Conservation (phyloP, 2,888 invertebrate genomes). For the Tenodera sinensis region DNA sequence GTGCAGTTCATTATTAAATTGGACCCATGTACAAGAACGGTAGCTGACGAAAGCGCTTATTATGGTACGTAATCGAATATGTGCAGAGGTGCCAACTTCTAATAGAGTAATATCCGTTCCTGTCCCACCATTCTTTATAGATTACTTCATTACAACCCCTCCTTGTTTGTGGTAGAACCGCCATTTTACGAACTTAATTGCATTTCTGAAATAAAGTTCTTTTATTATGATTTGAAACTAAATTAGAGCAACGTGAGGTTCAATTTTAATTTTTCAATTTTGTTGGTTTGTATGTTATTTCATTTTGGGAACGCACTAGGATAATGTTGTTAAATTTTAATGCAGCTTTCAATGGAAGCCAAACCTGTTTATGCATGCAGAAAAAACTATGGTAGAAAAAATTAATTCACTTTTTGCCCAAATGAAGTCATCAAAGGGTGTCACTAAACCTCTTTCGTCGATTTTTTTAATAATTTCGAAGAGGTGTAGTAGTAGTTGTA, state of each 20-base stretch:
- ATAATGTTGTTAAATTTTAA: not conserved
- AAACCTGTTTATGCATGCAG: too few species aligned
- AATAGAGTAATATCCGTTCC: not conserved
- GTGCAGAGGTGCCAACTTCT: not conserved
- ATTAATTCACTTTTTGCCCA: too few species aligned
- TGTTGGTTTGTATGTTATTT: not conserved
- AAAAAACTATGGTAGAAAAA: too few species aligned
- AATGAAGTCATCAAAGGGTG: too few species aligned
- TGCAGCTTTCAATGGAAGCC: too few species aligned
- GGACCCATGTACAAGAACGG: not conserved
- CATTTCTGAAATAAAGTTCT: not conserved
- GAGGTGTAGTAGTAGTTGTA: too few species aligned
- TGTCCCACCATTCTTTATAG: not conserved
- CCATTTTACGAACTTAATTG: not conserved
- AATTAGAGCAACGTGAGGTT: not conserved
- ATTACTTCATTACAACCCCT: not conserved
- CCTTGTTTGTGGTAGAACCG: not conserved
- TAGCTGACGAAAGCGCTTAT: not conserved
- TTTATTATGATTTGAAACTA: not conserved
- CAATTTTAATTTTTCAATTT: not conserved
- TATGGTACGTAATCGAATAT: not conserved
- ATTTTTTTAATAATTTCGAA: too few species aligned
- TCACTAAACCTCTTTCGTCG: too few species aligned
- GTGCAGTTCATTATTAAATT: not conserved
- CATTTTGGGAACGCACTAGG: not conserved